A percentile compares a stretch with the other conserved stretches of the same genome.
These are phyloP conservation scores for Paracentrotus lividus DNA, from an alignment of 53 echinoderm and acorn worm species.

Conservation along the genomic window DNA sequence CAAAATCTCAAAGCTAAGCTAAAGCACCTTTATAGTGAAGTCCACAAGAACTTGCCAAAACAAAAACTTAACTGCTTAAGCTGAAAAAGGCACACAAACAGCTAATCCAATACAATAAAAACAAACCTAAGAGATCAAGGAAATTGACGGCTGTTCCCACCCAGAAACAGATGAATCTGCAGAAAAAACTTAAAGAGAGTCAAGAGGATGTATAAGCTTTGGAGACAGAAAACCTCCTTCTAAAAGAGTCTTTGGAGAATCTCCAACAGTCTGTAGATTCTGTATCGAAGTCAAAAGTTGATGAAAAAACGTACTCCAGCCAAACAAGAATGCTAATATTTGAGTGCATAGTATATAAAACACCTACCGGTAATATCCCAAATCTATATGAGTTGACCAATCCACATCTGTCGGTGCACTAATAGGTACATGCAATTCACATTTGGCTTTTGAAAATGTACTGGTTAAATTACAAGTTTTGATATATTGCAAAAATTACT, in stretches of 20 bases:
- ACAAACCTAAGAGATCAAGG: background rate
- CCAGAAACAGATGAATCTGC: constrained; percentile 47
- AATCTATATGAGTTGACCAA: too few species aligned
- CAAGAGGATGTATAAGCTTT: constrained; percentile 63
- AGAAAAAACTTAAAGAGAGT: constrained; percentile 65
- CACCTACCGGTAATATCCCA: constrained; percentile 70
- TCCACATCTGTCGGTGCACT: too few species aligned
- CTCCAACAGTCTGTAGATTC: constrained; percentile 6
- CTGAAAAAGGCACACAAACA: constrained; percentile 57
- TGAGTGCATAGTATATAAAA: constrained; percentile 75
- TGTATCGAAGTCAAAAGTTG: constrained; percentile 27
- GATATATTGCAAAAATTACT: too few species aligned
- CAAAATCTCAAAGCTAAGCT: constrained; percentile 65
- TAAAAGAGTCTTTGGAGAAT: constrained; percentile 59
- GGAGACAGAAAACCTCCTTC: too few species aligned
- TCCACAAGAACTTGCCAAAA: constrained; percentile 61
- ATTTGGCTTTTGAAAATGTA: too few species aligned
- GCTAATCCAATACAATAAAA: background rate
- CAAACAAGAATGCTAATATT: constrained; percentile 72
- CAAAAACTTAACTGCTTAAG: constrained; percentile 50
- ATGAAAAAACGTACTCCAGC: constrained; percentile 67
- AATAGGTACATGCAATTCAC: too few species aligned
- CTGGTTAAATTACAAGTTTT: too few species aligned
- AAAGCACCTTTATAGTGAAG: background rate
- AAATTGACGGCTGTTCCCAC: constrained; percentile 55